These are phyloP conservation scores for Diabrotica balteata DNA, from an alignment of 2,888 invertebrate species.

Conservation along the genomic window DNA sequence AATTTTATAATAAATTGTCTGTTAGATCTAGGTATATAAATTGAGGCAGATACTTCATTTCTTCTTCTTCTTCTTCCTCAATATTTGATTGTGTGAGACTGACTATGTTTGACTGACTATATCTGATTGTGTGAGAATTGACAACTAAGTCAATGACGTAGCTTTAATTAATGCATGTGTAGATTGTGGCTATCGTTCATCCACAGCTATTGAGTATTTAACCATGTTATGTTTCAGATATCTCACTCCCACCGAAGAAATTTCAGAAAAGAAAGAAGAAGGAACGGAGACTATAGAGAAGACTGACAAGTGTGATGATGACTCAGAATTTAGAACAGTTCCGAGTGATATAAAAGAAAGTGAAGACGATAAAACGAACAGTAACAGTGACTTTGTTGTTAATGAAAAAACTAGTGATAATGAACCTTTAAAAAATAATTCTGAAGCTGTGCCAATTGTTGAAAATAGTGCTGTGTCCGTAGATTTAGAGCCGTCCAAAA, in stretches of 20 bases:
- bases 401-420: conserved; percentile 46
- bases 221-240: conserved; percentile 53
- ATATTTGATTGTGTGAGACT: no score
- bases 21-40: no score
- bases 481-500: conserved; percentile 62
- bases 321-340: conserved; percentile 27
- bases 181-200: no score
- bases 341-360: conserved; percentile 37
- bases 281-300: conserved; percentile 34
- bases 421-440: conserved; percentile 48
- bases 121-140: no score
- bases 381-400: conserved; percentile 23
- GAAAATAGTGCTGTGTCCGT: conserved; percentile 62
- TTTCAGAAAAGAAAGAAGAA: conserved; percentile 52
- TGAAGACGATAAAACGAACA: conserved; percentile 30
- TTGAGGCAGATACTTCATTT: no score
- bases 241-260: conserved; percentile 70
- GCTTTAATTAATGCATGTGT: no score
- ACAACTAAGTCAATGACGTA: no score
- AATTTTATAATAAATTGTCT: no score
- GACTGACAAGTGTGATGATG: conserved; percentile 37
- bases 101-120: no score
- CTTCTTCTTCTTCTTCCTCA: no score
- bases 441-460: conserved; percentile 56
- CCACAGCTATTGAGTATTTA: no score